Evolutionary conservation across 2,797 vertebrate species (phyloP), one percentile per base, ranked within the genome.

Genomic region (Thalassophryne amazonica): DNA sequence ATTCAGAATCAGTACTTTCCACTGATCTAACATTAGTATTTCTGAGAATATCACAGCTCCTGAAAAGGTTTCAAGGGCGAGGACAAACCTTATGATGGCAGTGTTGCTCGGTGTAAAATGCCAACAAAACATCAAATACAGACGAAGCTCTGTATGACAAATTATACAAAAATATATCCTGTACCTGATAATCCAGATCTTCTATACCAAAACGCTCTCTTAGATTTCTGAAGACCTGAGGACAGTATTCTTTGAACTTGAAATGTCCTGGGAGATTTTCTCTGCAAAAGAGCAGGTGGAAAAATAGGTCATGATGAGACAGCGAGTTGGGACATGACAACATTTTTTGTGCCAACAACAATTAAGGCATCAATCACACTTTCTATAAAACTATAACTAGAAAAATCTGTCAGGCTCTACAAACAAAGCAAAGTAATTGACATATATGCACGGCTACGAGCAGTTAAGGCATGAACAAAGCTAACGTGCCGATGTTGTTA

Each of bases 201-300:
- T 97, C 95, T 3, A 98, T 91, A 19, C 90, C 92, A 48, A 97
- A 98, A 0, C 95, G 88, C 51, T 98, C 95, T 6, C 95, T 86
- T 2, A 97, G 92, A 77, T 98, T 98, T 56, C 95, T 76, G 84
- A 97, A 98, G 42, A 98, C 95, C 62, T 97, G 94, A 1, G 95
- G 95, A 58, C 95, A 97, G 70, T 98, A 97, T 22, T 98, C 96
- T 79, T 98, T 98, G 75, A 98, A 98, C 73, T 98, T 98, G 78
- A 98, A 97, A 76, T 98, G 94, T 67, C 94, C 93, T 3, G 95
- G 96, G 15, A 98, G 92, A 77, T 94, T 96, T 83, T 97, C 96
- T 86, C 95, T 98, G 86, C 2, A 74, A 56, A 15, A 32, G n/a
- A n/a, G n/a, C n/a, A n/a, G n/a, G n/a, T n/a, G n/a, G n/a, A n/a